A percentile compares a stretch with the other conserved stretches of the same genome.
These are phyloP conservation scores for Brassicogethes aeneus DNA, from an alignment of 2,888 invertebrate species.

Conservation along the genomic window DNA sequence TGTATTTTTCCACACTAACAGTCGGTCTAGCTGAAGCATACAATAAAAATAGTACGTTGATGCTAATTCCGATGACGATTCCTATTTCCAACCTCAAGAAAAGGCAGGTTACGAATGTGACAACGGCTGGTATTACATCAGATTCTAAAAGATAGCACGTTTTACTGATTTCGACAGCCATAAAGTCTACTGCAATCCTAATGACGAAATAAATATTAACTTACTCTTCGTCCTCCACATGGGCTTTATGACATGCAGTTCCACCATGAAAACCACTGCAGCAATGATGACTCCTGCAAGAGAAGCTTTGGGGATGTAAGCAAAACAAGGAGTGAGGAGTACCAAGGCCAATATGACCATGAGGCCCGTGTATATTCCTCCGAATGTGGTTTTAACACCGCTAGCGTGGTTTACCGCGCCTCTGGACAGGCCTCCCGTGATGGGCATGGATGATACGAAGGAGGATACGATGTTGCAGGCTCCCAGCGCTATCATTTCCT, in stretches of 20 bases:
- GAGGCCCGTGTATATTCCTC: slow-evolving; percentile 54
- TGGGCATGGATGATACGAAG: slow-evolving; percentile 60
- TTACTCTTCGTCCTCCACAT: slow-evolving; percentile 59
- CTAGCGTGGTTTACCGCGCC: slow-evolving; percentile 65
- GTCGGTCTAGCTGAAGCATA: slow-evolving; percentile 55
- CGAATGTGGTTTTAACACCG: slow-evolving; percentile 59
- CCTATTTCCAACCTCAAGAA: slow-evolving; percentile 58
- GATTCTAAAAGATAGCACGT: slow-evolving; percentile 53
- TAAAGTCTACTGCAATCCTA: neutral
- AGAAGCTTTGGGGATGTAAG: slow-evolving; percentile 54
- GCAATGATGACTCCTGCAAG: slow-evolving; percentile 64
- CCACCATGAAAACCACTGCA: slow-evolving; percentile 62
- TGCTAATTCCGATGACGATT: slow-evolving; percentile 54
- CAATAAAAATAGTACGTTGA: slow-evolving; percentile 52
- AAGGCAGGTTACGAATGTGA: slow-evolving; percentile 57
- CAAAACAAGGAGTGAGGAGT: slow-evolving; percentile 58
- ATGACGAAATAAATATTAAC: slow-evolving; percentile 15
- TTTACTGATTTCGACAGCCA: too few species aligned
- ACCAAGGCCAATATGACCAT: slow-evolving; percentile 45
- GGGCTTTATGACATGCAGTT: slow-evolving; percentile 52
- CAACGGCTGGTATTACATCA: slow-evolving; percentile 55
- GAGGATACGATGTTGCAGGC: slow-evolving; percentile 57
- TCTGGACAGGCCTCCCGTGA: slow-evolving; percentile 51
- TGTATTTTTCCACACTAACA: slow-evolving; percentile 48
- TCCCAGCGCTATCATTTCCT: slow-evolving; percentile 61